A percentile compares a stretch with the other conserved stretches of the same genome.
These are phyloP conservation scores for Lates calcarifer DNA, from an alignment of 2,113 vertebrate genomes.

Conservation along the genomic window DNA sequence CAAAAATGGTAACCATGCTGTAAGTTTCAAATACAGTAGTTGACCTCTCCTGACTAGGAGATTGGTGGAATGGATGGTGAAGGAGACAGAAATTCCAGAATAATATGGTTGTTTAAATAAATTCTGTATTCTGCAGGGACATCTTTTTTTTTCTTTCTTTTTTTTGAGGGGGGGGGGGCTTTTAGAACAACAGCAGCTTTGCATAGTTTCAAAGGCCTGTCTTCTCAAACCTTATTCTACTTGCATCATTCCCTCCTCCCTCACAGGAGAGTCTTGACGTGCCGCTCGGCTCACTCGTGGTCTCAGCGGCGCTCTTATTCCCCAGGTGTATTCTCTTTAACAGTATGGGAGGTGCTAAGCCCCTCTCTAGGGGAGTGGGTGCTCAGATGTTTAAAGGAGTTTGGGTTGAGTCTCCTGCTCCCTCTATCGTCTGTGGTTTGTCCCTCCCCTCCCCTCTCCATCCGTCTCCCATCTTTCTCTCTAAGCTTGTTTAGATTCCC, in stretches of 20 bases:
- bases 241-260: neutral
- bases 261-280: conserved; percentile 20
- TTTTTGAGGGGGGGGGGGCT: no score
- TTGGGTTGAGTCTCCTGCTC: conserved; percentile 2
- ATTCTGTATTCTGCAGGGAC: neutral
- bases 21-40: neutral
- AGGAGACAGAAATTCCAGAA: neutral
- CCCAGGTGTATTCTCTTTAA: conserved; percentile 35
- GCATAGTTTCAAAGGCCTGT: conserved; percentile 5
- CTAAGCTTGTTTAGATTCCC: conserved; percentile 66
- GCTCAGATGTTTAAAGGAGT: conserved; percentile 43
- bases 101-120: neutral
- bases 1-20: neutral
- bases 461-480: conserved; percentile 17
- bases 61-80: neutral
- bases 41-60: neutral
- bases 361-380: conserved; percentile 46
- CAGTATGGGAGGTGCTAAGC: conserved; percentile 36
- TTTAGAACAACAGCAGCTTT: neutral
- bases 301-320: conserved; percentile 37
- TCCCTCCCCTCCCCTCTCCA: neutral
- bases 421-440: neutral
- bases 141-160: no score
- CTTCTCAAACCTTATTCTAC: neutral
- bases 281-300: conserved; percentile 23